Percentiles rank a stretch among this genome's conserved stretches.
Conservation (phyloP, 2,113 vertebrate genomes). For the Nipponia nippon region DNA sequence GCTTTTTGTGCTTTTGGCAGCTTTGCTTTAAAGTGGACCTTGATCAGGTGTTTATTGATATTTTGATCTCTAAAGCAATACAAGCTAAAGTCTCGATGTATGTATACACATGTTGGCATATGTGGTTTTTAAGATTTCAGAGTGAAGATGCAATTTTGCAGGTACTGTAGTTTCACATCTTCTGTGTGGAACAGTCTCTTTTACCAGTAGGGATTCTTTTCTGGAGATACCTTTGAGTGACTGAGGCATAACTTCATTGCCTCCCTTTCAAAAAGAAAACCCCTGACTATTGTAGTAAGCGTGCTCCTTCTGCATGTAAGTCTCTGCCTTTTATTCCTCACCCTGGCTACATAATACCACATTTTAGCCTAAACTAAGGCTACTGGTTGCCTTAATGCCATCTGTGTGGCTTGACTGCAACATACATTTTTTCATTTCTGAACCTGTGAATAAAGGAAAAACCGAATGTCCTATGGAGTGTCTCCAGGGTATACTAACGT, state of each 20-base stretch:
- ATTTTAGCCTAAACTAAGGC: not conserved
- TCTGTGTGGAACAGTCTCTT: not conserved
- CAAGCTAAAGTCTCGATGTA: not conserved
- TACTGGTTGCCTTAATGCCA: not conserved
- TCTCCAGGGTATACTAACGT: not conserved
- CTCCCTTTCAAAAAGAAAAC: not conserved
- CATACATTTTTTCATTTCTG: not conserved
- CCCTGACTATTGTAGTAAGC: no score
- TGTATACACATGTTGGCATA: not conserved
- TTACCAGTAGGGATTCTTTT: not conserved
- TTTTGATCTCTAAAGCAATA: not conserved
- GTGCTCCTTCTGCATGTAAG: not conserved
- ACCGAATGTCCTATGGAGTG: not conserved
- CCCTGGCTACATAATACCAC: rapidly evolving
- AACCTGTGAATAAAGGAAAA: not conserved
- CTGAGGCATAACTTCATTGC: not conserved
- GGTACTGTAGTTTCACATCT: not conserved
- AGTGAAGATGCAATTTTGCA: not conserved
- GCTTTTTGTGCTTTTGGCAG: not conserved
- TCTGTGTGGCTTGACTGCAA: not conserved
- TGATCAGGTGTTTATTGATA: not conserved
- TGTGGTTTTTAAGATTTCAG: not conserved
- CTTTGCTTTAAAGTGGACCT: not conserved
- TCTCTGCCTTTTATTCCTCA: not conserved
- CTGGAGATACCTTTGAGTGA: not conserved